phyloP scores from a whole-genome alignment of 2,797 vertebrate genomes.

The Graptemys geographica region DNA sequence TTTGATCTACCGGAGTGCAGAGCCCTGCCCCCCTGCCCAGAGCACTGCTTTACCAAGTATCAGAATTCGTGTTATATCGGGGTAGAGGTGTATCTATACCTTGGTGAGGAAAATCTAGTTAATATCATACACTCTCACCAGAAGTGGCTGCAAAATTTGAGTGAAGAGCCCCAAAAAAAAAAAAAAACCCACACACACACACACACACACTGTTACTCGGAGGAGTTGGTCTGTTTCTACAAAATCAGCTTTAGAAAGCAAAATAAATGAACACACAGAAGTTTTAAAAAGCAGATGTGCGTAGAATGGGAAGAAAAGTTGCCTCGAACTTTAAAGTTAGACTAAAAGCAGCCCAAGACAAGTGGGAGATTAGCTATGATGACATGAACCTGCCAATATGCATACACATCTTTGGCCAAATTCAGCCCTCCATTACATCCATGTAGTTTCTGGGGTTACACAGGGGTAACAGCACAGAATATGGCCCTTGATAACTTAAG shows the following conservation, averaged over 20 bases:
- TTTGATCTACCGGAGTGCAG: too few relatives aligned
- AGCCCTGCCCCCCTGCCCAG: too few relatives aligned
- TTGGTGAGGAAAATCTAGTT: not conserved
- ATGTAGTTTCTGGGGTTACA: not conserved
- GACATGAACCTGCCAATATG: rapidly evolving
- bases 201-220: too few relatives aligned
- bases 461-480: not conserved
- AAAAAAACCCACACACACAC: too few relatives aligned
- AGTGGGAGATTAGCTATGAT: not conserved
- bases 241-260: not conserved
- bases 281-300: not conserved
- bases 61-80: too few relatives aligned
- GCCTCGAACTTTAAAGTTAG: not conserved
- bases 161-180: not conserved
- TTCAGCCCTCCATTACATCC: not conserved
- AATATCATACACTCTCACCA: rapidly evolving
- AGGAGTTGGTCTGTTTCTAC: not conserved
- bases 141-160: not conserved
- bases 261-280: not conserved
- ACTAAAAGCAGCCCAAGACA: not conserved
- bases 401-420: not conserved
- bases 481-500: not conserved
- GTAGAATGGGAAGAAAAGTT: rapidly evolving
- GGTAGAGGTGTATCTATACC: not conserved
- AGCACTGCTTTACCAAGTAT: too few relatives aligned